Evolutionary conservation across 2,888 invertebrate species (phyloP), one percentile per base, ranked within the genome.

Genomic region (Protodeltote pygarga): DNA sequence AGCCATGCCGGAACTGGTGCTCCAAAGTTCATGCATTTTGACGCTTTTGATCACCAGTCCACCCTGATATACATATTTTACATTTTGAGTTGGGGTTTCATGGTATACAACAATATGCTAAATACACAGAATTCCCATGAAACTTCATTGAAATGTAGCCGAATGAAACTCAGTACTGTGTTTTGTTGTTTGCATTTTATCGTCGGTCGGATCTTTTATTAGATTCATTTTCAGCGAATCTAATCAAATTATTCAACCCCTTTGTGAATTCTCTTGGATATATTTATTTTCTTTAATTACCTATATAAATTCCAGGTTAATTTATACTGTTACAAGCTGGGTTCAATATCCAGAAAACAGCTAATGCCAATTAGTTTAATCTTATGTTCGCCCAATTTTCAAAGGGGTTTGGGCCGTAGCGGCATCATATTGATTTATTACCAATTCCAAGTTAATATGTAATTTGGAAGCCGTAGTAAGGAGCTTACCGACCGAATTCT

Each of bases 161-260:
- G 23, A 54, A 65, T 65, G 47, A 40, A 48, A 55, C 59, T 57
- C 74, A 73, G 73, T 66, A 71, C 68, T 72, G 75, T 77, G 75
- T 77, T 74, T 69, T 68, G 55, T 38, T 62, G 46, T 53, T 51
- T 55, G 39, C 28, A 48, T 44, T 49, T 41, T 45, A 46, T 41
- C 33, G 39, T 15, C 23, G 14, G 5, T n/a, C 5, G n/a, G n/a
- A n/a, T n/a, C 34, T 25, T 33, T 47, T 47, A 46, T 50, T 38
- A 32, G 23, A 31, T 37, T 41, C 17, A 24, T 28, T 37, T 53
- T 44, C 32, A 41, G 39, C 40, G 17, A 38, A 51, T 23, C 41
- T 37, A 34, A 15, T 15, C 15, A 42, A 57, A 46, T 57, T 46
- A 57, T 50, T 40, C 27, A 57, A 27, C 29, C 51, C 9, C 32